A percentile compares a stretch with the other conserved stretches of the same genome.
Conservation (phyloP, 2,888 invertebrate species). For the Athetis lepigone region DNA sequence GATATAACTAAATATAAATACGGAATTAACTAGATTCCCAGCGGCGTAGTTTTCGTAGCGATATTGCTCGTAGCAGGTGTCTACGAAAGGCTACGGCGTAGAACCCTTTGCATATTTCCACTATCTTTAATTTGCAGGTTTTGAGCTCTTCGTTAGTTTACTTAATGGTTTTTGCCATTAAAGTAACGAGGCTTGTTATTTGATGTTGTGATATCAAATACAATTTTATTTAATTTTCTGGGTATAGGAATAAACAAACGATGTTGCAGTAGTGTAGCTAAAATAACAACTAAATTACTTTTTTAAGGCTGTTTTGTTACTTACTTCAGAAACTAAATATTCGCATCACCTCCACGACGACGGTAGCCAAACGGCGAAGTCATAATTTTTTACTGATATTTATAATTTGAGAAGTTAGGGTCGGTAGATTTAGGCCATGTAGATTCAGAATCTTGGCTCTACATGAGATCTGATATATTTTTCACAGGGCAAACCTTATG, state of each 20-base stretch:
- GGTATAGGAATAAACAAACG: background rate
- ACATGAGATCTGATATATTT: no score
- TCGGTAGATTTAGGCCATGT: no score
- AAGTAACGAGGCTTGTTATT: background rate
- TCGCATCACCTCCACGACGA: no score
- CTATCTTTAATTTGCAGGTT: conserved; percentile 39
- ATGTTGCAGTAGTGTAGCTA: no score
- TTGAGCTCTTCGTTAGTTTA: conserved; percentile 8
- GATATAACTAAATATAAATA: conserved; percentile 45
- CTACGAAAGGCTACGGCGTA: conserved; percentile 62
- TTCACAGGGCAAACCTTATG: no score
- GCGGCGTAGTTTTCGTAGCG: conserved; percentile 55
- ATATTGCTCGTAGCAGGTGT: conserved; percentile 62
- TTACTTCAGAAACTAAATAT: background rate
- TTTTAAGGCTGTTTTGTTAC: background rate
- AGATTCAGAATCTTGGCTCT: no score
- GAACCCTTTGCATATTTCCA: conserved; percentile 60
- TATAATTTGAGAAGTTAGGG: no score
- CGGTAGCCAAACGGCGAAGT: no score
- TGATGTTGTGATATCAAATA: background rate
- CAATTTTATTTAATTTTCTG: background rate
- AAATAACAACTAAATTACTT: conserved; percentile 19
- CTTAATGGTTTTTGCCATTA: conserved; percentile 2
- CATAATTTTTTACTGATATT: no score
- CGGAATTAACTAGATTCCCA: conserved; percentile 50